Evolutionary conservation across 2,113 vertebrate genomes (phyloP), one percentile per base, ranked within the genome.

Genomic region (Microtus pennsylvanicus): DNA sequence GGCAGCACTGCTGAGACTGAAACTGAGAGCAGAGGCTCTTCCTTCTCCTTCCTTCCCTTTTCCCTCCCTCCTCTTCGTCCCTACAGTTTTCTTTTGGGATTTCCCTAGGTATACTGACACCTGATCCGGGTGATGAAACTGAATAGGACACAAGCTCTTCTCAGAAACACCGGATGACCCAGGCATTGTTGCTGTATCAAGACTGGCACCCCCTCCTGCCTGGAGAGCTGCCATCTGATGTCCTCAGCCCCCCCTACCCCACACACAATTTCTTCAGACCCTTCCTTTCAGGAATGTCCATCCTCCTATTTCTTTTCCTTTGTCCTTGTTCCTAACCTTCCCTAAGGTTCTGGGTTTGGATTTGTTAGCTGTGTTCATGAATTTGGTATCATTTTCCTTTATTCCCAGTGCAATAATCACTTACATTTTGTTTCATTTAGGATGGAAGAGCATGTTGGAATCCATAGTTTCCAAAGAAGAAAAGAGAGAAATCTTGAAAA

Each of bases 371-470:
- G 6, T 83, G 22, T 42, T 94, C 55, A 2, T 65, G 30, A 63
- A 55, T 58, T 93, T 87, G 12, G 30, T 95, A 26, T 96, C 47
- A 72, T 33, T 87, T 97, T 91, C 82, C 52, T 61, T 94, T 97
- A 67, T 88, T 95, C 1, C 30, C 28, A 81, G 11, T 91, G 61
- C 35, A 93, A 93, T 38, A 75, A 52, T 90, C 42, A 88, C 75
- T 95, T 82, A 92, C 3, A 16, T 96, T 95, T 91, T 96, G n/a
- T 93, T 96, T 94, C 76, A 93, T 97, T 95, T 95, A 97, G 97
- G 95, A 70, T 95, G 92, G 96, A 94, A 96, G 76, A 93, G 65
- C 33, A 80, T 96, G 42, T 94, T 94, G 94, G 96, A 94, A 95
- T 83, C 92, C 42, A 89, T 74, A 87, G 33, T 95, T 94, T 96